These are phyloP conservation scores for Vidua macroura DNA, from an alignment of 2,113 vertebrate genomes.

Conservation along the genomic window DNA sequence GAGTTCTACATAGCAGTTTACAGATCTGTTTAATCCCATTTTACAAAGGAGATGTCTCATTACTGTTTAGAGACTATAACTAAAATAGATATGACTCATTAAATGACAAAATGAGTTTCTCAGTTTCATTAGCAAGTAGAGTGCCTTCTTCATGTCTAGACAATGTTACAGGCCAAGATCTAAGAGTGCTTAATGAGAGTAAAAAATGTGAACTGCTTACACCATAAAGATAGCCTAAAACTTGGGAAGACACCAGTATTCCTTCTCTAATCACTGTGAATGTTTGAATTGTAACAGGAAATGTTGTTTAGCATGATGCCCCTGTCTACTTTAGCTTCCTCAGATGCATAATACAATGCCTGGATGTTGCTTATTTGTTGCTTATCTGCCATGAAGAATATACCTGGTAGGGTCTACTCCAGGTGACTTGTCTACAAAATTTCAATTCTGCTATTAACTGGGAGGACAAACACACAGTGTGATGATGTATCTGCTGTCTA, in stretches of 20 bases:
- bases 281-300: neutral
- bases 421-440: neutral
- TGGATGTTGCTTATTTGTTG: neutral
- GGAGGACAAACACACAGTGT: neutral
- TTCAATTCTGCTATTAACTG: neutral
- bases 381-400: neutral
- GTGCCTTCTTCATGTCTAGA: neutral
- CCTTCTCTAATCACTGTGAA: neutral
- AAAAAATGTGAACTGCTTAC: neutral
- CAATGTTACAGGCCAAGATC: neutral
- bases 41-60: neutral
- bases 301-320: neutral
- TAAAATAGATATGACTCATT: neutral
- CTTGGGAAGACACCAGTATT: neutral
- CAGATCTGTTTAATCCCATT: neutral
- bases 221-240: neutral
- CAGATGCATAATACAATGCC: neutral
- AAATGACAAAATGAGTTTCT: neutral
- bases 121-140: neutral
- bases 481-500: neutral
- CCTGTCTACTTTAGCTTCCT: neutral
- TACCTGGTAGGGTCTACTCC: neutral
- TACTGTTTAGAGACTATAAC: neutral
- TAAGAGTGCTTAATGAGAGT: neutral
- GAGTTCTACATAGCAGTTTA: neutral